These are phyloP conservation scores for Phrynocephalus guinanensis DNA, from an alignment of 2,797 vertebrate species.

Conservation along the genomic window DNA sequence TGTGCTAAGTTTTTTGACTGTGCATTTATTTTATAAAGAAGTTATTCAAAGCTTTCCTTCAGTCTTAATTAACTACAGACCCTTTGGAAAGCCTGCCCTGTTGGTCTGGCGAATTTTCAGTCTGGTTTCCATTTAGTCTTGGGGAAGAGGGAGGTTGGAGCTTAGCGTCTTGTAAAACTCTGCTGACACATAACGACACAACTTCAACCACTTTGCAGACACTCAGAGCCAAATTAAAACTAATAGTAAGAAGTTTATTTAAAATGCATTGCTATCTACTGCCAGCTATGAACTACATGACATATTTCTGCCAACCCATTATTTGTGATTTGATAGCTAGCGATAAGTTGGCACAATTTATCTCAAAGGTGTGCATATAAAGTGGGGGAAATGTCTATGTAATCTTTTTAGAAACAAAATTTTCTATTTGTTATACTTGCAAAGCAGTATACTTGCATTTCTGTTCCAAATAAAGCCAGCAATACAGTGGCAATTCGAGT, in stretches of 20 bases:
- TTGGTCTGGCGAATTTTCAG: slow-evolving; percentile 65
- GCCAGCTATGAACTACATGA: not conserved
- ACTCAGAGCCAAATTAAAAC: not conserved
- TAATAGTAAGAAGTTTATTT: accelerated
- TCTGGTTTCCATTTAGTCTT: slow-evolving; percentile 69
- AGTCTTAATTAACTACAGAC: slow-evolving; percentile 77
- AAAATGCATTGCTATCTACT: not conserved
- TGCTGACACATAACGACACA: slow-evolving; percentile 18
- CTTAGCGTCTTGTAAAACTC: slow-evolving; percentile 19
- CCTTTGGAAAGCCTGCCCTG: slow-evolving; percentile 58
- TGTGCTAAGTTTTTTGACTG: slow-evolving; percentile 68
- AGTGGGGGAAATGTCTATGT: not conserved
- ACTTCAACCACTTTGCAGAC: slow-evolving; percentile 1
- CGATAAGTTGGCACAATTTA: not conserved
- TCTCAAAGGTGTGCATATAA: not conserved
- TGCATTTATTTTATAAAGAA: slow-evolving; percentile 75
- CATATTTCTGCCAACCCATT: not conserved
- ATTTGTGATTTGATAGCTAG: not conserved
- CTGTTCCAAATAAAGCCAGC: not conserved
- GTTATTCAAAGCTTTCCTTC: slow-evolving; percentile 75
- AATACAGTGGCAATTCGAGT: too few species aligned
- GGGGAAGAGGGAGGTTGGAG: not conserved
- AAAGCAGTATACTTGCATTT: not conserved
- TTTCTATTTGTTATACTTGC: slow-evolving; percentile 42
- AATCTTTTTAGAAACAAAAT: slow-evolving; percentile 33